phyloP scores from a whole-genome alignment of 1,140 invertebrate genomes.

The Drosophila takahashii region DNA sequence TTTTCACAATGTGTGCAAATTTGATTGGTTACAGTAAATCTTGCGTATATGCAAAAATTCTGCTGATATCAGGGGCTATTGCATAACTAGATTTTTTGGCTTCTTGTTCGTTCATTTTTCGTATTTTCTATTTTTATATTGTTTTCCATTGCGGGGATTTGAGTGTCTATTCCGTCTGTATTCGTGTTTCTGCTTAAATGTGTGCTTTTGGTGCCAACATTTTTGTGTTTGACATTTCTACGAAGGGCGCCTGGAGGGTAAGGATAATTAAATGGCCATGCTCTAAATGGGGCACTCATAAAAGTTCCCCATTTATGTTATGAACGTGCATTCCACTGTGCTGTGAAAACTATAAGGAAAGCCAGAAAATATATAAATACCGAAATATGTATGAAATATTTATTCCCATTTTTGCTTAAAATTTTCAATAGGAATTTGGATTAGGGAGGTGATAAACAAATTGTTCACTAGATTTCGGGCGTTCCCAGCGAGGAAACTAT shows the following conservation, averaged over 20 bases:
- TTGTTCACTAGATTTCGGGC: neutral
- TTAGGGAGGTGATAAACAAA: neutral
- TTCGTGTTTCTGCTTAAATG: neutral
- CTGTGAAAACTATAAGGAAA: neutral
- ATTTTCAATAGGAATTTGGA: neutral
- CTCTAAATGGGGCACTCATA: neutral
- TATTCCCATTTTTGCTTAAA: neutral
- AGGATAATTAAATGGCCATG: constrained; percentile 17
- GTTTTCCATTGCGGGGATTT: constrained; percentile 10
- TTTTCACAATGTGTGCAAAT: constrained; percentile 14
- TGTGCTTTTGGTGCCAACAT: neutral
- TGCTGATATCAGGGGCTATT: constrained; percentile 12
- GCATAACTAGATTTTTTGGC: constrained; percentile 8
- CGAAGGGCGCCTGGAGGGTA: neutral
- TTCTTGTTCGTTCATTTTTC: neutral
- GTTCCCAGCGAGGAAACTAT: neutral
- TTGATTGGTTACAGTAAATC: constrained; percentile 15
- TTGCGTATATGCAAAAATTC: constrained; percentile 10
- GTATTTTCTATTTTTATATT: neutral
- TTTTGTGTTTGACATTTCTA: constrained; percentile 1
- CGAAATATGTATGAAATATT: neutral
- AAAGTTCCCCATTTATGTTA: neutral
- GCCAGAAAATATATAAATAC: neutral
- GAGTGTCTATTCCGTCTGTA: neutral
- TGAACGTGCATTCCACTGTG: neutral